Base-by-base conservation (phyloP, 2,113 vertebrate genomes). In the Columba livia region DNA sequence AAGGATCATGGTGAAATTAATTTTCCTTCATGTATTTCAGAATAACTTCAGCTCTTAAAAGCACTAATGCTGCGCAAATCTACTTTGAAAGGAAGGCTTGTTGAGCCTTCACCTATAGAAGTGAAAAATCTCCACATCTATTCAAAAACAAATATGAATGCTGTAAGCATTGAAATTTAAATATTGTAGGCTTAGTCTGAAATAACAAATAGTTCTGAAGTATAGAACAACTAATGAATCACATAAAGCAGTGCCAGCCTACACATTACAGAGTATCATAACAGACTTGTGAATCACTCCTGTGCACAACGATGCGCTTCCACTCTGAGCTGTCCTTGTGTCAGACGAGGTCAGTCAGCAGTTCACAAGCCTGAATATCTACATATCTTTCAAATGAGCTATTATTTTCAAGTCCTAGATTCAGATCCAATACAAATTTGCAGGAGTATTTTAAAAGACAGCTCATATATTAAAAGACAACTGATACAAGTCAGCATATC, bases 161-260 rank as follows among this genome's bases (percentile, higher is more conserved):
- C 58, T 60, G 21, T 9, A 66, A 56, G 57, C 2, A 15, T 58
- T 54, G 29, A 60, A 34, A 51, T 9, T 6, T 62, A 66, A 91
- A 80, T 56, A 71, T 1, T 0, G 24, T 0, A 62, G 42, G 64
- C 60, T 88, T 56, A 25, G 61, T 73, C 3, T 72, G 53, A 78
- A 48, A 58, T 23, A 88, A 87, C 75, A 74, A 93, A 57, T 82
- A 92, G 53, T 25, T 38, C 79, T 44, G 4, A 64, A 91, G 88
- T 8, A 42, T 10, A 47, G 73, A 73, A 42, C 16, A 2, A 11
- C 32, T 34, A 67, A 74, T 21, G 72, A 86, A n/a, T 5, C 85
- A 31, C 48, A 50, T 1, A 8, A 58, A 28, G 18, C 51, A 57
- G 58, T 0, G 17, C 64, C 91, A 86, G 72, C 88, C 92, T 67